Evolutionary conservation across 2,888 invertebrate genomes (phyloP).

Genomic region (Caenorhabditis imperialis): DNA sequence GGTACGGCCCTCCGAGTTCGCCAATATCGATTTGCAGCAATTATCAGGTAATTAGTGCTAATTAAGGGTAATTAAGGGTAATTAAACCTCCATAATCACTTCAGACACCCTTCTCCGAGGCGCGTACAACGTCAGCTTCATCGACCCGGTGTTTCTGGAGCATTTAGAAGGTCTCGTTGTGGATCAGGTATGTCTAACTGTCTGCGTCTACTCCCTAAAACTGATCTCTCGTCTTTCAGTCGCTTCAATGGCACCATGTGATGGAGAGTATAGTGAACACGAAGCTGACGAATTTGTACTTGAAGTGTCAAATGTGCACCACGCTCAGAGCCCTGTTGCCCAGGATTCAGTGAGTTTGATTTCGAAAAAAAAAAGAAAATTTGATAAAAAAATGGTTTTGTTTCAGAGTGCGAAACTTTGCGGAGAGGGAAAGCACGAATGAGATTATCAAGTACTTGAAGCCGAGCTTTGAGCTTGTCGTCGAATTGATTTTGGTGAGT

Average conservation of each 20-base stretch:
- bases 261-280: slow-evolving; percentile 11
- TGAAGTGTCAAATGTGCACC: slow-evolving; percentile 22
- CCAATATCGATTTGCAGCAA: no score
- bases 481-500: slow-evolving; percentile 13
- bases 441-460: neutral
- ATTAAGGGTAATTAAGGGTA: no score
- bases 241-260: slow-evolving; percentile 27
- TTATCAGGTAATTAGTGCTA: no score
- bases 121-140: slow-evolving; percentile 17
- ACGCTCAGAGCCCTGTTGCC: slow-evolving; percentile 9
- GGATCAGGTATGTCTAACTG: slow-evolving; percentile 11
- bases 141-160: slow-evolving; percentile 9
- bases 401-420: slow-evolving; percentile 23
- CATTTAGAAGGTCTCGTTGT: slow-evolving; percentile 15
- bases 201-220: neutral
- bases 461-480: slow-evolving; percentile 10
- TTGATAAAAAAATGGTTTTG: neutral
- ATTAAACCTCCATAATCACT: neutral
- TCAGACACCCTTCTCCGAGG: slow-evolving; percentile 21
- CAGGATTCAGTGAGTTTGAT: slow-evolving; percentile 24
- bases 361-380: neutral
- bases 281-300: neutral
- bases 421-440: slow-evolving; percentile 2
- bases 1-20: no score
- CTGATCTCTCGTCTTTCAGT: slow-evolving; percentile 15